phyloP scores from a whole-genome alignment of 2,888 invertebrate species.

The Stictocephala bisonia region DNA sequence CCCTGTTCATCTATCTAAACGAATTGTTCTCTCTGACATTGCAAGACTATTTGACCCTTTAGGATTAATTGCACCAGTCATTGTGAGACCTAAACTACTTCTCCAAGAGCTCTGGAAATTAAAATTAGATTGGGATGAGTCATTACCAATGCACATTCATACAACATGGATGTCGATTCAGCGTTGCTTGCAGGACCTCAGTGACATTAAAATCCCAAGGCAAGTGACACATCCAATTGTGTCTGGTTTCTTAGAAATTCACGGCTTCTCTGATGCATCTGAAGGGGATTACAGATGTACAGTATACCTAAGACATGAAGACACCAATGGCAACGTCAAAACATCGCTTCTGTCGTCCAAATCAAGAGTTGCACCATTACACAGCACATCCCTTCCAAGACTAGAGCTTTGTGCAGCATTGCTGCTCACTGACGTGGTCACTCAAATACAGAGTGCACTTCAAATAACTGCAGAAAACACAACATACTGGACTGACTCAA shows the following conservation, averaged over 20 bases:
- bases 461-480: not conserved
- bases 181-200: no score
- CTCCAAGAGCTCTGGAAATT: no score
- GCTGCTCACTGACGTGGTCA: not conserved
- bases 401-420: conserved; percentile 17
- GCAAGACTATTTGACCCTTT: no score
- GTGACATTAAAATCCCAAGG: no score
- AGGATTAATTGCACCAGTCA: no score
- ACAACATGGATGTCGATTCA: no score
- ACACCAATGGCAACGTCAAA: conserved; percentile 1
- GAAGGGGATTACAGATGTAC: not conserved
- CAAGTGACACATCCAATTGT: not conserved
- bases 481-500: conserved; percentile 34
- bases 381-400: conserved; percentile 7
- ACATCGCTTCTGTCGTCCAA: not conserved
- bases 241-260: not conserved
- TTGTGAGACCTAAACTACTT: no score
- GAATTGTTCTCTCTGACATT: no score
- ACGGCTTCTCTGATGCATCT: conserved; percentile 10
- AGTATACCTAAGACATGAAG: conserved; percentile 8
- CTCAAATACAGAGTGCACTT: not conserved
- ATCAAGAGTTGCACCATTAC: conserved; percentile 10
- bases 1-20: no score
- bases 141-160: no score
- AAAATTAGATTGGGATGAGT: no score